Evolutionary conservation across 2,797 vertebrate genomes (phyloP).

Genomic region (Megalops cyprinoides): DNA sequence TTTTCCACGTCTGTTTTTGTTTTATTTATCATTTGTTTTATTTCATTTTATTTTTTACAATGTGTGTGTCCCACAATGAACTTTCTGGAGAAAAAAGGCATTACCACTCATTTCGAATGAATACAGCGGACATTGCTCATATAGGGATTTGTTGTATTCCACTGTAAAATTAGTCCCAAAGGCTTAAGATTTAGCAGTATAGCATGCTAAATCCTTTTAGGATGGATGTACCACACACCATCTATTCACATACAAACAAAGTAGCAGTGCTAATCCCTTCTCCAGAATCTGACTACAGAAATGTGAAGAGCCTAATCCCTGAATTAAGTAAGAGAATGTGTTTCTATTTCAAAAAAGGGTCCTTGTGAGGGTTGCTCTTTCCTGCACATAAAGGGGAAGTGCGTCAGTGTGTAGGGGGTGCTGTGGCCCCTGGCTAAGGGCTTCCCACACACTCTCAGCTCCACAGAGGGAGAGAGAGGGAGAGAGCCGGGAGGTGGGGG

Average conservation of each 20-base stretch:
- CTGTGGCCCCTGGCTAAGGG: constrained; percentile 8
- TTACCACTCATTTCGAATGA: background rate
- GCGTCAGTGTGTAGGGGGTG: constrained; percentile 39
- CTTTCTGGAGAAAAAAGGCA: constrained; percentile 18
- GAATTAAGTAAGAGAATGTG: constrained; percentile 34
- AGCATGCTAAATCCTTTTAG: constrained; percentile 39
- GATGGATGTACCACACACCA: constrained; percentile 28
- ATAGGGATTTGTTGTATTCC: constrained; percentile 7
- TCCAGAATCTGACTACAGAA: constrained; percentile 34
- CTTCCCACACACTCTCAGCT: constrained; percentile 42
- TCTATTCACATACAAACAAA: constrained; percentile 41
- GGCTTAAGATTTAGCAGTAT: constrained; percentile 40
- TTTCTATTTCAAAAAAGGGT: constrained; percentile 44
- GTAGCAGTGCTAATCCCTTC: constrained; percentile 35
- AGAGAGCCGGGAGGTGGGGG: constrained; percentile 22
- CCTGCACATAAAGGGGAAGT: constrained; percentile 38
- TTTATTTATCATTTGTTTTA: constrained; percentile 31
- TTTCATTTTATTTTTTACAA: constrained; percentile 32
- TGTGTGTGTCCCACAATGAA: constrained; percentile 31
- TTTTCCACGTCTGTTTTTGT: constrained; percentile 33
- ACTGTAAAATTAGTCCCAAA: constrained; percentile 32
- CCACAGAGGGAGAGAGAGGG: constrained; percentile 32
- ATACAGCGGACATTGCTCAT: background rate
- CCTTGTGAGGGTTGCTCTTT: constrained; percentile 52
- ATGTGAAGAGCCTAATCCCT: constrained; percentile 42